Base-by-base conservation (phyloP, 2,888 invertebrate genomes). In the Agapetus fuscipes region DNA sequence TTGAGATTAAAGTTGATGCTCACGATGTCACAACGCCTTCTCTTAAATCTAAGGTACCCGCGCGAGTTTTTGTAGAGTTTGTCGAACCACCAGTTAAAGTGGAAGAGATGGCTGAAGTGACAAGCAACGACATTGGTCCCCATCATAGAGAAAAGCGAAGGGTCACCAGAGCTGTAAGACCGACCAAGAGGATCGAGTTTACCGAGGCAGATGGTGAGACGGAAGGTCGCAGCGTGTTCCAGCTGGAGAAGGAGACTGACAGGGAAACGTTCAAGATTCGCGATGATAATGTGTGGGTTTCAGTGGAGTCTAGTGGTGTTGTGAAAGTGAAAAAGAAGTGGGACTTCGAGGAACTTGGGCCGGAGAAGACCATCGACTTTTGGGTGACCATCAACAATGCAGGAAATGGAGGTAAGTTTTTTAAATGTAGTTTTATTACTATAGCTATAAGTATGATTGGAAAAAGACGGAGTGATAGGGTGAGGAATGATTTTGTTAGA, bases 281-380 rank as follows among this genome's bases (percentile, higher is more conserved):
- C 53, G 91, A 91, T 56, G 89, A 90, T 59, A 93, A 91, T 70
- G 83, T 85, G 50, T 93, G 93, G 91, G 90, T 93, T 39, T 87
- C 85, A 30, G 90, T 93, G 37, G 90, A 88, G 62, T 79, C 85
- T 30, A 89, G 87, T 65, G 93, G 93, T 52, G 85, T 88, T 39
- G 90, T 93, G 55, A 80, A 85, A 56, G 91, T 93, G 49, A 90
- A 89, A 66, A 88, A 90, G 78, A 90, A 90, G 78, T 93, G 93
- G 93, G 91, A 93, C 74, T 93, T 89, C 63, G 93, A 93, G 59
- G 91, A 91, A 57, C 65, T 93, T 32, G 91, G 91, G 16, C 88
- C 89, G 2, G 91, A 93, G 66, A 93, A 93, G 62, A 91, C 89
- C 10, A 91, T 93, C 56, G 91, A 93, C 64, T 93, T 93, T 62